These are phyloP conservation scores for Aphelinus certus DNA, from an alignment of 1,140 invertebrate species.

Conservation along the genomic window DNA sequence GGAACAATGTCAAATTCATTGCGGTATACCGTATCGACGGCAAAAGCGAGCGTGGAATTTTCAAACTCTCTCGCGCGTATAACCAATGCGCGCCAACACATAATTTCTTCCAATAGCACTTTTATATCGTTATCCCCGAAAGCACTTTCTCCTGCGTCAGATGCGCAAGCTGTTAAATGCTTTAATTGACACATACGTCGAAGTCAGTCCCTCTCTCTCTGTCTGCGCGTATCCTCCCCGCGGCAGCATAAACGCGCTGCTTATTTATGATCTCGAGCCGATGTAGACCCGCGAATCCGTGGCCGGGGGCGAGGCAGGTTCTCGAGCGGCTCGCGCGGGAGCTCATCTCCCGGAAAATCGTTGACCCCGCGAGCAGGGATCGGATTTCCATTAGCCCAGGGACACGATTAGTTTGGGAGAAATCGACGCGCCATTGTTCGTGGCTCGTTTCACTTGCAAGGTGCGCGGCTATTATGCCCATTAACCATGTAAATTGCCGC, in stretches of 20 bases:
- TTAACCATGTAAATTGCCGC: constrained; percentile 31
- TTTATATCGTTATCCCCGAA: too few species aligned
- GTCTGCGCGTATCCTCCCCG: neutral
- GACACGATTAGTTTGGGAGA: constrained; percentile 21
- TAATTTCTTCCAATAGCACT: too few species aligned
- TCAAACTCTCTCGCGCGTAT: too few species aligned
- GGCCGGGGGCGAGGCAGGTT: neutral
- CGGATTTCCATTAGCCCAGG: too few species aligned
- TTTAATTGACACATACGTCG: constrained; percentile 4
- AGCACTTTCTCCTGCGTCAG: too few species aligned
- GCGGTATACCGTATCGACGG: too few species aligned
- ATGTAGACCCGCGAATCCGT: neutral
- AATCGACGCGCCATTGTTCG: neutral
- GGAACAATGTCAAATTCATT: too few species aligned
- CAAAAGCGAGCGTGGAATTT: too few species aligned
- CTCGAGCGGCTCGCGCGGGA: neutral
- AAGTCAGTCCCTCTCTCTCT: neutral
- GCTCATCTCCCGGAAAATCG: neutral
- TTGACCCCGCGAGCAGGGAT: too few species aligned
- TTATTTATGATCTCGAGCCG: constrained; percentile 11
- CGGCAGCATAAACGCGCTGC: too few species aligned
- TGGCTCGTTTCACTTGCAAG: constrained; percentile 8
- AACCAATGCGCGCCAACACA: too few species aligned
- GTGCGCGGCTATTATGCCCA: constrained; percentile 1
- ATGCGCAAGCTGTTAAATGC: neutral